Conservation (phyloP, 2,113 vertebrate species). For the Gallinago media region DNA sequence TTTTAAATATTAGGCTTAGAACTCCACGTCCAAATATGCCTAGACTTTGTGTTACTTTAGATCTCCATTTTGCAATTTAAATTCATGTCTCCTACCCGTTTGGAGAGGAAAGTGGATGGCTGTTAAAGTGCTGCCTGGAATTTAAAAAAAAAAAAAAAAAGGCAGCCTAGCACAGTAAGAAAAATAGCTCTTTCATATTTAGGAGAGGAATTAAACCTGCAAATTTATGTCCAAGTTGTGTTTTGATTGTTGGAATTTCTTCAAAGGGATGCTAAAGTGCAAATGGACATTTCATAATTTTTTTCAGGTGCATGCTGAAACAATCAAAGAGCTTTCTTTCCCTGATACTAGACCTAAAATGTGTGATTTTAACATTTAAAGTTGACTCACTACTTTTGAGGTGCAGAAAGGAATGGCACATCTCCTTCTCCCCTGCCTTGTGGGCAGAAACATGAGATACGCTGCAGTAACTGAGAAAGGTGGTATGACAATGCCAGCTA, state of each 20-base stretch:
- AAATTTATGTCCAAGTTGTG: background rate
- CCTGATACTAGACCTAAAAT: background rate
- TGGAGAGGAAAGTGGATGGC: background rate
- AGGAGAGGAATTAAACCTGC: background rate
- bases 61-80: constrained; percentile 37
- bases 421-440: background rate
- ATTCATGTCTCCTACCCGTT: background rate
- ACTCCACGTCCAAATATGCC: background rate
- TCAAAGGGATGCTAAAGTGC: background rate
- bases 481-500: background rate
- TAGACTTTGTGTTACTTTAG: constrained; percentile 18
- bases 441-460: background rate
- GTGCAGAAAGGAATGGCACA: background rate
- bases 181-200: background rate
- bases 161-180: background rate
- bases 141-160: background rate
- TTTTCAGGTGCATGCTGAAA: constrained; percentile 7
- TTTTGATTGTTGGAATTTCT: constrained; percentile 6
- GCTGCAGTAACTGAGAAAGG: background rate
- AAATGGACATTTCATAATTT: background rate
- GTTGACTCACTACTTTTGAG: background rate
- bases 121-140: constrained; percentile 5
- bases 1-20: constrained; percentile 33
- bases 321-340: background rate
- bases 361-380: background rate